Evolutionary conservation across 2,113 vertebrate genomes (phyloP).

Genomic region (Climacteris rufus): DNA sequence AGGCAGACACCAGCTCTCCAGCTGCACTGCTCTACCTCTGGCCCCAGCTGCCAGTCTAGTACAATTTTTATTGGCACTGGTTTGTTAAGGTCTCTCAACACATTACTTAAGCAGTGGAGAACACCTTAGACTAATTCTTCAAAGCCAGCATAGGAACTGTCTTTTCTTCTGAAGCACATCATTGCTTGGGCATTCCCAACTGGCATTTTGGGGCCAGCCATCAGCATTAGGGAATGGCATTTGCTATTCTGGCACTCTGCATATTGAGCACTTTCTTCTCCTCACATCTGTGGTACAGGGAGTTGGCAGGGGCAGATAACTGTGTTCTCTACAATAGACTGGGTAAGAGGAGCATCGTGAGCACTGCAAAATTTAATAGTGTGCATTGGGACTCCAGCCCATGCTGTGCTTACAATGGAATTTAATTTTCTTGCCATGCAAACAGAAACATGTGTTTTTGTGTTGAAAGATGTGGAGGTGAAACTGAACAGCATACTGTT

Average conservation of each 20-base stretch:
- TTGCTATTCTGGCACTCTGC: background rate
- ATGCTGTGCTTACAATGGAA: slow-evolving; percentile 31
- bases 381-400: background rate
- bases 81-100: background rate
- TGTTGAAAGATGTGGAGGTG: slow-evolving; percentile 17
- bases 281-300: background rate
- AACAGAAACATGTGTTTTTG: slow-evolving; percentile 23
- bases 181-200: background rate
- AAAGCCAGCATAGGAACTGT: background rate
- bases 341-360: background rate
- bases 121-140: background rate
- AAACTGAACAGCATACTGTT: slow-evolving; percentile 1
- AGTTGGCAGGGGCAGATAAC: background rate
- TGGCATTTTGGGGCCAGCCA: background rate
- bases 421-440: slow-evolving; percentile 33
- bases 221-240: background rate
- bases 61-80: background rate
- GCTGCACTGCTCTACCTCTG: background rate
- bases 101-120: background rate
- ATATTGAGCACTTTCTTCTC: background rate
- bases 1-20: background rate
- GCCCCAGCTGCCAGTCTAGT: background rate
- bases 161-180: background rate
- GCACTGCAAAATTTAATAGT: background rate
- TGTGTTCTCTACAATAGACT: background rate